Conservation (phyloP, 2,888 invertebrate genomes). For the Drosophila mulleri region DNA sequence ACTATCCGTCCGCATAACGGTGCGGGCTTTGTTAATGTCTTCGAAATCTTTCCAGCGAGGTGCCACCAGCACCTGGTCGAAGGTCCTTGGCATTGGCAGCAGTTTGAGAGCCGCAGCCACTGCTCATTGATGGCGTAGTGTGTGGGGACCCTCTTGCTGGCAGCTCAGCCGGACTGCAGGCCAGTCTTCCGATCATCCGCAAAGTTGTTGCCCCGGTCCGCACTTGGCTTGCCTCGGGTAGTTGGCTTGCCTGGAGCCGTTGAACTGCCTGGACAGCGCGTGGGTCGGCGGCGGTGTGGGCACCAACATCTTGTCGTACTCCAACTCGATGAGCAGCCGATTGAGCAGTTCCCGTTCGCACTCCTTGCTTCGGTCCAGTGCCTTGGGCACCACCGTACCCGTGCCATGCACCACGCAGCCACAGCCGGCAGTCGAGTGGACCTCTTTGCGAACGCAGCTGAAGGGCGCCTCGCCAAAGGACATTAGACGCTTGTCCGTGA, state of each 20-base stretch:
- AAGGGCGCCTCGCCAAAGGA: slow-evolving; percentile 51
- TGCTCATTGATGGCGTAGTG: no score
- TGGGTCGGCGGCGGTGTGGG: slow-evolving; percentile 47
- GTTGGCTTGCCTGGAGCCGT: background rate
- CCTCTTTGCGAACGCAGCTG: slow-evolving; percentile 28
- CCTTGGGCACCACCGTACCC: background rate
- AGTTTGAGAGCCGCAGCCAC: no score
- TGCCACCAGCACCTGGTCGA: background rate
- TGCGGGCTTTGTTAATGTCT: slow-evolving; percentile 89
- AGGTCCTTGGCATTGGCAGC: background rate
- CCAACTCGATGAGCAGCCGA: slow-evolving; percentile 41
- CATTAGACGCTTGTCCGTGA: slow-evolving; percentile 62
- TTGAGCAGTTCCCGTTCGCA: slow-evolving; percentile 33
- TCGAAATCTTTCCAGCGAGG: background rate
- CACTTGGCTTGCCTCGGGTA: slow-evolving; percentile 85
- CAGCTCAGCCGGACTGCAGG: no score
- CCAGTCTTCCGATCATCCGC: no score
- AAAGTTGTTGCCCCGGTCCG: no score
- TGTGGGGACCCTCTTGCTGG: no score
- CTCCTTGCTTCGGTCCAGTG: slow-evolving; percentile 17
- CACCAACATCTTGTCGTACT: slow-evolving; percentile 13
- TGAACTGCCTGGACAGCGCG: slow-evolving; percentile 8
- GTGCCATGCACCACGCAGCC: slow-evolving; percentile 36
- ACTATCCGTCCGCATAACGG: slow-evolving; percentile 35
- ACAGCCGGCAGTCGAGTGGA: slow-evolving; percentile 19